A percentile compares a stretch with the other conserved stretches of the same genome.
These are phyloP conservation scores for Sitta carolinensis DNA, from an alignment of 2,797 vertebrate species.

Conservation along the genomic window DNA sequence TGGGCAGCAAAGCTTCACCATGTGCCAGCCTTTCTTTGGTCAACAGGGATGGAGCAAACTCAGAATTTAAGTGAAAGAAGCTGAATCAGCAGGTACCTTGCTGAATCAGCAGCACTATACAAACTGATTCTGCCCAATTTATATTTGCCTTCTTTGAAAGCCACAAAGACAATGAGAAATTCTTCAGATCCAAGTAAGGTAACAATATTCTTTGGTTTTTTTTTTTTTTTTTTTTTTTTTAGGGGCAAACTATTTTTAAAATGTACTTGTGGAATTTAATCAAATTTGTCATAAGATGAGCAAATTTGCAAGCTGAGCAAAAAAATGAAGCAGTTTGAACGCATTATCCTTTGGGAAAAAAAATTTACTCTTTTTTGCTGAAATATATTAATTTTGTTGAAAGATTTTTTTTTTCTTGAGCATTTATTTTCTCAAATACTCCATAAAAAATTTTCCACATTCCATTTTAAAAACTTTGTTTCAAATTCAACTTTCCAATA, in stretches of 20 bases:
- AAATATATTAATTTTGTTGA: neutral
- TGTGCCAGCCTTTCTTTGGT: neutral
- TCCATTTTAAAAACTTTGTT: neutral
- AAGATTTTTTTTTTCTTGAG: neutral
- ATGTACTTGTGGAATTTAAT: neutral
- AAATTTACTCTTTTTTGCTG: neutral
- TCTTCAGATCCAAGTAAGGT: neutral
- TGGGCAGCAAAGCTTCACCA: neutral
- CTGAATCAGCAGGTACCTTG: accelerated
- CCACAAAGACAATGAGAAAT: neutral
- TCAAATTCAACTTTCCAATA: neutral
- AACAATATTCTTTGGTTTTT: neutral
- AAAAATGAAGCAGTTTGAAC: neutral
- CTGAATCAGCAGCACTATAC: neutral
- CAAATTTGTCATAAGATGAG: neutral
- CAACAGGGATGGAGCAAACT: neutral
- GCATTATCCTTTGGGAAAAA: neutral
- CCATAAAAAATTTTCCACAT: neutral
- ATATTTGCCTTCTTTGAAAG: neutral
- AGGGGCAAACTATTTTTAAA: neutral
- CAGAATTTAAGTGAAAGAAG: neutral
- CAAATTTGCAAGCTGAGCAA: neutral
- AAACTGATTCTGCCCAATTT: neutral
- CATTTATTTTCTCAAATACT: neutral
- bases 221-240: no score